phyloP scores from a whole-genome alignment of 1,140 invertebrate species.

The Dinoponera quadriceps region DNA sequence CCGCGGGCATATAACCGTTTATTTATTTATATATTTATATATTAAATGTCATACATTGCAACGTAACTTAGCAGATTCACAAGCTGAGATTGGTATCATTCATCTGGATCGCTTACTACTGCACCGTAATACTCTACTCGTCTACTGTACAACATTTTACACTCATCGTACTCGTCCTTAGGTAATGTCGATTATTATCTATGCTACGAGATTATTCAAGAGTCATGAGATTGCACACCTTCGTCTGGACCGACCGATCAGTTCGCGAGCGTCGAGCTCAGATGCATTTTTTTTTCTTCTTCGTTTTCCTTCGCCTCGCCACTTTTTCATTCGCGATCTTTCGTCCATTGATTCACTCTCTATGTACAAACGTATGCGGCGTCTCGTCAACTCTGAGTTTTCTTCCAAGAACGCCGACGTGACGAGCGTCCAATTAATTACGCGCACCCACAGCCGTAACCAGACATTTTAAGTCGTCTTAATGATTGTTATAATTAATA shows the following conservation, averaged over 20 bases:
- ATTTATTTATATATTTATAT: constrained; percentile 79
- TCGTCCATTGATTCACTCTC: background rate
- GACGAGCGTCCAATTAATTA: constrained; percentile 8
- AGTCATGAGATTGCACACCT: constrained; percentile 84
- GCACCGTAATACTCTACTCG: constrained; percentile 82
- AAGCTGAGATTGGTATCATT: constrained; percentile 85
- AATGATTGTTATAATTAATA: too few species aligned
- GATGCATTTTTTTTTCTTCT: constrained; percentile 28
- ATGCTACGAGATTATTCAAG: constrained; percentile 84
- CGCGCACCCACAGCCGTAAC: constrained; percentile 27
- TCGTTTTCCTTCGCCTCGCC: constrained; percentile 14
- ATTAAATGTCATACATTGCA: constrained; percentile 84
- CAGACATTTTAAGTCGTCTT: background rate
- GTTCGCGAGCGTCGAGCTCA: constrained; percentile 46
- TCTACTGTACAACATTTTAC: constrained; percentile 86
- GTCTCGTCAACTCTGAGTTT: constrained; percentile 6
- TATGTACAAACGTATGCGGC: constrained; percentile 17
- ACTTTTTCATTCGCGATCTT: background rate
- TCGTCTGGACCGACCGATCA: constrained; percentile 39
- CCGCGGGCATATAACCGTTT: constrained; percentile 70
- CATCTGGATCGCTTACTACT: constrained; percentile 76
- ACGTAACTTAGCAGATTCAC: constrained; percentile 84
- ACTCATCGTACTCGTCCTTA: constrained; percentile 77
- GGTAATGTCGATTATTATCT: constrained; percentile 80
- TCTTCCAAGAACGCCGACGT: background rate